phyloP scores from a whole-genome alignment of 2,113 vertebrate genomes.

The Craseonycteris thonglongyai region DNA sequence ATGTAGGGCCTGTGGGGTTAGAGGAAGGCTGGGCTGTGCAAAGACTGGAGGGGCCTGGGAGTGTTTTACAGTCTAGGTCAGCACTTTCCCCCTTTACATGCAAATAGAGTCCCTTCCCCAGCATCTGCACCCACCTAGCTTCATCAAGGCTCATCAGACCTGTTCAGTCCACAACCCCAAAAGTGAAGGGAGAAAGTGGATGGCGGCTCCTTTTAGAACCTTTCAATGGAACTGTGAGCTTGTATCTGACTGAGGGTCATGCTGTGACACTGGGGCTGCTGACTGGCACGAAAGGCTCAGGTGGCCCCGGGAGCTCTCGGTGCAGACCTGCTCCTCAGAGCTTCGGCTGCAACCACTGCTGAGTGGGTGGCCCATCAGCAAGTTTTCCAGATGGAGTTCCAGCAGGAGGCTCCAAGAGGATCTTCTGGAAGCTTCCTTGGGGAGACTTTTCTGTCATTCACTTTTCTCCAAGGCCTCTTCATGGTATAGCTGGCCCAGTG shows the following conservation, averaged over 20 bases:
- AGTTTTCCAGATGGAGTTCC: not conserved
- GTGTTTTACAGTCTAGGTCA: not conserved
- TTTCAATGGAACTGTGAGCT: not conserved
- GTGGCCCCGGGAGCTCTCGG: not conserved
- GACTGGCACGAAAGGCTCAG: not conserved
- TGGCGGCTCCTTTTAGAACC: not conserved
- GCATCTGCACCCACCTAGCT: too few relatives aligned
- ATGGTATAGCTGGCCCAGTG: not conserved
- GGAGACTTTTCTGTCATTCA: not conserved
- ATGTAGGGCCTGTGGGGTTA: fast-evolving
- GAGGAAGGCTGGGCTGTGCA: not conserved
- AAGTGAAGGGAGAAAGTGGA: not conserved
- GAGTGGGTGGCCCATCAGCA: not conserved
- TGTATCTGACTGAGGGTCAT: too few relatives aligned
- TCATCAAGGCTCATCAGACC: not conserved
- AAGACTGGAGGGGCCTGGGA: not conserved
- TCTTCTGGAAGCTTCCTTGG: not conserved
- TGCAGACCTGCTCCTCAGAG: not conserved
- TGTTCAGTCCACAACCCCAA: not conserved
- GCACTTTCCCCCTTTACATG: not conserved
- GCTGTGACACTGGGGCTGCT: fast-evolving
- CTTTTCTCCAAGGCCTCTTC: not conserved
- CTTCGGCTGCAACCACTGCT: not conserved
- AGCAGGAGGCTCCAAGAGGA: not conserved
- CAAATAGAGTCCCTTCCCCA: not conserved